Conservation (phyloP, 2,888 invertebrate species). For the Scaptomyza cyrtandrae region DNA sequence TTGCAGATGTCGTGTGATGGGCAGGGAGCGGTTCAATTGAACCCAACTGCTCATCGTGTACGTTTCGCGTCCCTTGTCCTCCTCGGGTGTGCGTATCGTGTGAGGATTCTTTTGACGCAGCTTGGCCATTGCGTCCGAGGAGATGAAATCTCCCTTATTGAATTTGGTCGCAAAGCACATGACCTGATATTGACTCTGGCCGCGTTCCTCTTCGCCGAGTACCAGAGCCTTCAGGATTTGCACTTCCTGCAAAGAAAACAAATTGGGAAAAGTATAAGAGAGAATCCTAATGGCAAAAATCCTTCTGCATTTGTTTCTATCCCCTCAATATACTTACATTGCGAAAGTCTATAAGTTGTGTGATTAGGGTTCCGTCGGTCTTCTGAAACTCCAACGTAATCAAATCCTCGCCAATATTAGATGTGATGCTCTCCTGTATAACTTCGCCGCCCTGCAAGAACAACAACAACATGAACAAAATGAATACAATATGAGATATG, state of each 20-base stretch:
- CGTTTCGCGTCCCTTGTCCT: conserved; percentile 93
- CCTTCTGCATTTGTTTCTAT: too few relatives aligned
- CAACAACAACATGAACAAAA: not conserved
- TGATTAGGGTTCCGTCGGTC: conserved; percentile 95
- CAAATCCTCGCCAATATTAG: conserved; percentile 95
- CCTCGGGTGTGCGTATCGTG: conserved; percentile 94
- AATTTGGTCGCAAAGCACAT: conserved; percentile 96
- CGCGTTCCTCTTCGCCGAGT: conserved; percentile 96
- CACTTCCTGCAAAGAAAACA: conserved; percentile 89
- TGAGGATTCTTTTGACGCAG: conserved; percentile 95
- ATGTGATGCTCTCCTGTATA: conserved; percentile 95
- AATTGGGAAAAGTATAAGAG: too few relatives aligned
- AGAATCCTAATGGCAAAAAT: too few relatives aligned
- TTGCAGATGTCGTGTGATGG: conserved; percentile 90
- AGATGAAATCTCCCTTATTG: conserved; percentile 96
- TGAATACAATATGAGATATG: conserved; percentile 20
- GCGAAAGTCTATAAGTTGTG: conserved; percentile 96
- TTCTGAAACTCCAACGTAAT: conserved; percentile 95
- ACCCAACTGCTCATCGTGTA: conserved; percentile 94
- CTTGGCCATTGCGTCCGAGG: conserved; percentile 98
- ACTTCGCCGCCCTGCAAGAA: conserved; percentile 94
- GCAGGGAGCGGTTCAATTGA: conserved; percentile 88
- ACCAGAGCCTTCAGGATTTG: conserved; percentile 95
- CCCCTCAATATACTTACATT: conserved; percentile 88
- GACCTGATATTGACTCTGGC: conserved; percentile 94